Base-by-base conservation (phyloP, 2,797 vertebrate genomes). In the Erpetoichthys calabaricus region DNA sequence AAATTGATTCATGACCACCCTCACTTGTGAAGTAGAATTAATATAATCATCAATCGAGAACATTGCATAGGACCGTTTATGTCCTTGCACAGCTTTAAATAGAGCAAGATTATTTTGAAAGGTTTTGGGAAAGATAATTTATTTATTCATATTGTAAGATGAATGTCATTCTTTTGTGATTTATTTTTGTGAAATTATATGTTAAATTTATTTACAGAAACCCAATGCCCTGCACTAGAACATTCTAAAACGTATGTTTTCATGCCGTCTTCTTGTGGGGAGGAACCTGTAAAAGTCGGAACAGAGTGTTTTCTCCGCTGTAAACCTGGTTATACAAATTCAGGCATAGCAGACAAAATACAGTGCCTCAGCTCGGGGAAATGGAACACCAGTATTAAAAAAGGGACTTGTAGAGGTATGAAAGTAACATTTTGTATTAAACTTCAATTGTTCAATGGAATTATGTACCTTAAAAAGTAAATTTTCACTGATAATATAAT, bases 381-480 rank as follows among this genome's bases (percentile, higher is more conserved):
- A 74, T 98, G 95, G 95, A 97, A 80, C 46, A 72, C 78, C 60
- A 79, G 79, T 65, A 63, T 88, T 65, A 73, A 89, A 61, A 82
- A 84, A 60, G 85, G 85, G 64, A 64, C 70, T 56, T 98, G 95
- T 69, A 79, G 80, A 92, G 95, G 95, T 97, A 81, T 51, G 63
- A 55, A 7, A 59, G 41, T 47, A 42, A 56, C 53, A 59, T 41
- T 51, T 42, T 5, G 45, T 41, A 44, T 42, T 44, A 52, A 25
- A 4, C 44, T 10, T 43, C 47, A 49, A 7, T 4, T 7, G 7
- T 49, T n/a, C n/a, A 7, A 7, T 49, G 47, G 3, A 49, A n/a
- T 7, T 49, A 49, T 49, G 5, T 9, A 7, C 9, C 47, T 47
- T 47, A 47, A 47, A 49, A 49, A 49, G n/a, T n/a, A 49, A 49